Conservation (phyloP, 2,797 vertebrate species). For the Crotalus adamanteus region DNA sequence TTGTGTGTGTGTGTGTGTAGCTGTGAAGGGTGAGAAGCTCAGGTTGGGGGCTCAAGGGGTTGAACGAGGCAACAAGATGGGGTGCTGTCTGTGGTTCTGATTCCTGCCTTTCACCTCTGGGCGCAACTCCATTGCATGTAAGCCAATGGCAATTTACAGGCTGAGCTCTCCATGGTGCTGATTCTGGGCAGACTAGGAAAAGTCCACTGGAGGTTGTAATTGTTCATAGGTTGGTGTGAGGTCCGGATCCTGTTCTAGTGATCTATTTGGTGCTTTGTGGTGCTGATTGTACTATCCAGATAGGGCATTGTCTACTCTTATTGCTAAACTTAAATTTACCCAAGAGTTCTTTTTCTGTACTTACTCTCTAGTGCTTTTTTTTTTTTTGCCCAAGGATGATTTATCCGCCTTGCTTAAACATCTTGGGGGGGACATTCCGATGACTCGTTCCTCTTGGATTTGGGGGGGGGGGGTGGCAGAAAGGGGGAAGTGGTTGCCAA, state of each 20-base stretch:
- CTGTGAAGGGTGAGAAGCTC: not conserved
- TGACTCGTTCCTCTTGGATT: not conserved
- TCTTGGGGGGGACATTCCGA: not conserved
- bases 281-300: not conserved
- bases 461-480: not conserved
- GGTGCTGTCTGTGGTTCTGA: not conserved
- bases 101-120: not conserved
- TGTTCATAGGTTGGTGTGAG: not conserved
- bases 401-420: not conserved
- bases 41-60: not conserved
- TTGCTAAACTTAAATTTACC: not conserved
- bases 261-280: not conserved
- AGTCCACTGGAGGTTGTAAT: not conserved
- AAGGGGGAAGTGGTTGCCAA: not conserved
- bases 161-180: slow-evolving; percentile 69
- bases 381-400: not conserved
- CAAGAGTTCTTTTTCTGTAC: not conserved
- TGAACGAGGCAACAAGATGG: accelerated
- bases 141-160: accelerated
- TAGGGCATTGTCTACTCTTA: not conserved
- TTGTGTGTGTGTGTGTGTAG: no score
- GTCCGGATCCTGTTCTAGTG: not conserved
- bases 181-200: not conserved
- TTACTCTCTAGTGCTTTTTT: not conserved
- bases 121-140: not conserved